Evolutionary conservation across 2,113 vertebrate species (phyloP).

Genomic region (Pluvialis apricaria): DNA sequence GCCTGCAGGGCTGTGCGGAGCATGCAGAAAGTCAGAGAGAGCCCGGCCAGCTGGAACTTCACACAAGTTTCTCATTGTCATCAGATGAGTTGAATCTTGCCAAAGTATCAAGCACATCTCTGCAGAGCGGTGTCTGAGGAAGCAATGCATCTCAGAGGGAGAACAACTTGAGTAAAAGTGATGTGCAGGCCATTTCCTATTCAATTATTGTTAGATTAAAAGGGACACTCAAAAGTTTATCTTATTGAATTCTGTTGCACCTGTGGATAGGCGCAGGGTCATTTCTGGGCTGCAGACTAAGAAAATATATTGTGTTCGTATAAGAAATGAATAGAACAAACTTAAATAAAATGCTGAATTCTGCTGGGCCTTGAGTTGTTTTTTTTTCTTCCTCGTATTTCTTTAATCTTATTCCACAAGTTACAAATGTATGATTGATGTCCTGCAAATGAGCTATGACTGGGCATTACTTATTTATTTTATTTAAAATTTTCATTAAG

Average conservation of each 20-base stretch:
- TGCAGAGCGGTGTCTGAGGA: background rate
- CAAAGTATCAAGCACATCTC: background rate
- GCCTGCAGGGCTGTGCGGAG: background rate
- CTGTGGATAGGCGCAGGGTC: background rate
- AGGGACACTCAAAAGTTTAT: background rate
- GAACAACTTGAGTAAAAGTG: background rate
- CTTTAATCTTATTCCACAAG: background rate
- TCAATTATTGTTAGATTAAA: background rate
- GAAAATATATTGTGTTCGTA: background rate
- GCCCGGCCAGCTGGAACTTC: accelerated
- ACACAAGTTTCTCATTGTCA: background rate
- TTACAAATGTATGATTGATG: conserved; percentile 39
- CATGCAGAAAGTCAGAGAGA: background rate
- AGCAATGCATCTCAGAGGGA: background rate
- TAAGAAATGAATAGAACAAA: background rate
- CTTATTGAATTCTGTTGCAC: background rate
- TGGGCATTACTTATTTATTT: conserved; percentile 62
- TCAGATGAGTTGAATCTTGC: background rate
- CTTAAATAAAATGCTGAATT: background rate
- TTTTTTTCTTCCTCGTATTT: background rate
- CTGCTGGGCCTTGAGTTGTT: background rate
- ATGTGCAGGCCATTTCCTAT: background rate
- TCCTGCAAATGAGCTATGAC: conserved; percentile 44
- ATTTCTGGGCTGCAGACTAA: background rate
- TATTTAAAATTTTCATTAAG: conserved; percentile 52